phyloP scores from a whole-genome alignment of 1,140 invertebrate species.

The Homarus americanus region DNA sequence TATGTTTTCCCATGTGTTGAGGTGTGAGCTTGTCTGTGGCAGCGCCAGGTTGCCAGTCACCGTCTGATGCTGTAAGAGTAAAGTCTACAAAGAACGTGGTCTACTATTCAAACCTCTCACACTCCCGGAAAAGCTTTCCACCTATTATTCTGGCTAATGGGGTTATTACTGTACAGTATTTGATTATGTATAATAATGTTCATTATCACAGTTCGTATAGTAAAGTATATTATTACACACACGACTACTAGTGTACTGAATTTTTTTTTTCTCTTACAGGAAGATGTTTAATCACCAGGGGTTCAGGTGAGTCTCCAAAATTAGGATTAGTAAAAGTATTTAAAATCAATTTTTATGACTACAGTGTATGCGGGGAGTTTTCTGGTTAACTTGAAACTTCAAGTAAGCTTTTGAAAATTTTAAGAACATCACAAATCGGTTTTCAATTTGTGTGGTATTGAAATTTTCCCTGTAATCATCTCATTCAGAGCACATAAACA shows the following conservation, averaged over 20 bases:
- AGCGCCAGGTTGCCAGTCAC: too few species aligned
- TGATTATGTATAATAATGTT: background rate
- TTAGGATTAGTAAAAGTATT: background rate
- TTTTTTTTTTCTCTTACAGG: background rate
- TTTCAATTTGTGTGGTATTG: background rate
- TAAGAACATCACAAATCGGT: background rate
- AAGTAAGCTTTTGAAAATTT: background rate
- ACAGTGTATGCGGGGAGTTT: background rate
- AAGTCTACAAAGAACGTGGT: too few species aligned
- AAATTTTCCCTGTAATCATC: background rate
- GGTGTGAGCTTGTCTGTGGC: too few species aligned
- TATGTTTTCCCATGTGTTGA: too few species aligned
- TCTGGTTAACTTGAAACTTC: background rate
- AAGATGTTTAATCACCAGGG: background rate
- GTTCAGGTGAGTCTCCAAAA: background rate
- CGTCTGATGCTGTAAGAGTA: too few species aligned
- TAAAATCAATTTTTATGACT: too few species aligned
- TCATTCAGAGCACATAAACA: background rate
- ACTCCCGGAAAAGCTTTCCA: too few species aligned
- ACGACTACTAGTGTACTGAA: background rate
- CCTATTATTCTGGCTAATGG: too few species aligned
- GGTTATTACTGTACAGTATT: background rate
- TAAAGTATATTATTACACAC: background rate
- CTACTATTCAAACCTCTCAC: too few species aligned
- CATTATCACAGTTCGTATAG: background rate